Conservation (phyloP, 2,888 invertebrate genomes). For the Hypercompe scribonia region DNA sequence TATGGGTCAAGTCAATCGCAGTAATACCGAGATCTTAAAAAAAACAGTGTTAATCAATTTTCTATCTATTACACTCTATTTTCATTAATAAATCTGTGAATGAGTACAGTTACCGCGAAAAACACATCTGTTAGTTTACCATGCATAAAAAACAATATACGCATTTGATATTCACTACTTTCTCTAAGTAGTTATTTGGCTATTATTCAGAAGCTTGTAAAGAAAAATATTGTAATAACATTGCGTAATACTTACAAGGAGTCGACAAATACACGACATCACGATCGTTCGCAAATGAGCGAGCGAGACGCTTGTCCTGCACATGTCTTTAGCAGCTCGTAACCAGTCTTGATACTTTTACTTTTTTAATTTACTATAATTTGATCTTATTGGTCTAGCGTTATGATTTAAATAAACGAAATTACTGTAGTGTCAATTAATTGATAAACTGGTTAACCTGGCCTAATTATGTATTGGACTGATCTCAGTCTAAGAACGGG, state of each 20-base stretch:
- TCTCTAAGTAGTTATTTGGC: background rate
- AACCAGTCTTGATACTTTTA: conserved; percentile 20
- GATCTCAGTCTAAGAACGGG: too few species aligned
- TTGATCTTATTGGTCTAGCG: background rate
- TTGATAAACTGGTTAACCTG: too few species aligned
- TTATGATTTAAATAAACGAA: background rate
- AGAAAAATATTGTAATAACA: conserved; percentile 46
- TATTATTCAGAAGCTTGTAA: background rate
- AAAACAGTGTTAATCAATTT: too few species aligned
- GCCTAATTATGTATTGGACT: too few species aligned
- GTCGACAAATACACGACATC: conserved; percentile 64
- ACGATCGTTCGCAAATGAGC: conserved; percentile 81
- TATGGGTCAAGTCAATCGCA: too few species aligned
- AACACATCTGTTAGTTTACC: too few species aligned
- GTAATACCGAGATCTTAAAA: too few species aligned
- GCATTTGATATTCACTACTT: too few species aligned
- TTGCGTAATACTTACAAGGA: conserved; percentile 48
- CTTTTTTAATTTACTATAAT: background rate
- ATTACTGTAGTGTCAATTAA: background rate
- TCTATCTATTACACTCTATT: too few species aligned
- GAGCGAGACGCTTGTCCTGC: conserved; percentile 73
- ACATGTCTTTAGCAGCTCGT: conserved; percentile 67
- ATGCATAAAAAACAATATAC: too few species aligned
- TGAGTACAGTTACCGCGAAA: too few species aligned
- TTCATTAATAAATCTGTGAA: too few species aligned